Conservation (phyloP, 2,888 invertebrate genomes). For the Capitulum mitella region DNA sequence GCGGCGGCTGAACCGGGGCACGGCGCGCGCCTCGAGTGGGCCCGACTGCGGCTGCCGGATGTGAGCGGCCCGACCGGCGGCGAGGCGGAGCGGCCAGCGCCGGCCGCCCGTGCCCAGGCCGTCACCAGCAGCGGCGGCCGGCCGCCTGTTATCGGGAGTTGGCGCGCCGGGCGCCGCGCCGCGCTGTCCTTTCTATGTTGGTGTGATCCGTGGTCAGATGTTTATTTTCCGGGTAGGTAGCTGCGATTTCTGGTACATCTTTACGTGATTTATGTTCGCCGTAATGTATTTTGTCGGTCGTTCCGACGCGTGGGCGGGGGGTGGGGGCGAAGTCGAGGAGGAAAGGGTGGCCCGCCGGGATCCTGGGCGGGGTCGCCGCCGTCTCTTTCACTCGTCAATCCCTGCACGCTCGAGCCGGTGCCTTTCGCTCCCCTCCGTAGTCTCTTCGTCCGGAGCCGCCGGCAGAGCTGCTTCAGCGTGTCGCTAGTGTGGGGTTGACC, state of each 20-base stretch:
- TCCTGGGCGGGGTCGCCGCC: background rate
- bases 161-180: background rate
- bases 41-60: constrained; percentile 8
- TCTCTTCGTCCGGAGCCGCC: too few relatives aligned
- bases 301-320: background rate
- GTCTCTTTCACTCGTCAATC: background rate
- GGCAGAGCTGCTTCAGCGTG: too few relatives aligned
- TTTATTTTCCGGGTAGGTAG: background rate
- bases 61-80: background rate
- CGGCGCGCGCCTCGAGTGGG: background rate
- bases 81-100: background rate
- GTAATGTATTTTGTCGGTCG: background rate
- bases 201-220: background rate
- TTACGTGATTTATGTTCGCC: background rate
- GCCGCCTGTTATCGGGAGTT: background rate
- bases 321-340: background rate
- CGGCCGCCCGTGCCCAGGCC: background rate
- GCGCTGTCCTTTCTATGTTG: background rate
- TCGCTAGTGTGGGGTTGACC: too few relatives aligned
- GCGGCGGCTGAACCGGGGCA: constrained; percentile 47
- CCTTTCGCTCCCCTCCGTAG: background rate
- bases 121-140: background rate
- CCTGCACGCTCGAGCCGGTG: background rate
- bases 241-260: background rate
- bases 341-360: too few relatives aligned